Percentiles rank a stretch among this genome's conserved stretches.
Evolutionary conservation across 2,888 invertebrate genomes (phyloP).

Genomic region (Habrosyne pyritoides): DNA sequence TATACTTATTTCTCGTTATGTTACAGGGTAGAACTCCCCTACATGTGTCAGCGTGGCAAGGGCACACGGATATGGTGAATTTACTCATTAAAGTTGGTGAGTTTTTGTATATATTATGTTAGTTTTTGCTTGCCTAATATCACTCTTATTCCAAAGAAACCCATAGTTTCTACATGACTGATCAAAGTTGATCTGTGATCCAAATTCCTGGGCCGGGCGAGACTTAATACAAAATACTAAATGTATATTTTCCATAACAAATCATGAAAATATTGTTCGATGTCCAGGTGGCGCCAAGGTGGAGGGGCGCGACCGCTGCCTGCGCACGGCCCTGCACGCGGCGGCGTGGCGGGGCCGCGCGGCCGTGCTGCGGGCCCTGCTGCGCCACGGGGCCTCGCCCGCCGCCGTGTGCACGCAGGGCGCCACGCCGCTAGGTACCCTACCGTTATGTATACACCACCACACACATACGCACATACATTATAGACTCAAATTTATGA

Average conservation of each 20-base stretch:
- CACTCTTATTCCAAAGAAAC: too few species aligned
- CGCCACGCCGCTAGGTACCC: constrained; percentile 92
- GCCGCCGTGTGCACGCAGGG: constrained; percentile 98
- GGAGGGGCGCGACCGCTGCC: constrained; percentile 94
- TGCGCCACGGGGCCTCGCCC: constrained; percentile 91
- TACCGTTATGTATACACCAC: too few species aligned
- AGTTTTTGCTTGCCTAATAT: too few species aligned
- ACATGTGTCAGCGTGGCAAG: constrained; percentile 97
- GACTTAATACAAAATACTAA: too few species aligned
- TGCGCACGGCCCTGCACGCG: constrained; percentile 95
- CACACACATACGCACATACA: too few species aligned
- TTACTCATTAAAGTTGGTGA: constrained; percentile 88
- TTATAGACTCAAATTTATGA: too few species aligned
- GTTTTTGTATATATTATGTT: too few species aligned
- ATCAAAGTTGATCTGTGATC: too few species aligned
- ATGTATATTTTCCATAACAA: too few species aligned
- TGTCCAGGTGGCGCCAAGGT: constrained; percentile 90
- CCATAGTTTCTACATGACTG: too few species aligned
- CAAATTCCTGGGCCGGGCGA: too few species aligned
- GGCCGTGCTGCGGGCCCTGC: constrained; percentile 90
- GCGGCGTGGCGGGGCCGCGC: constrained; percentile 98
- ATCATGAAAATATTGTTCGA: neutral
- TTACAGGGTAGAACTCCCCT: constrained; percentile 92
- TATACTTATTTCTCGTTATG: neutral
- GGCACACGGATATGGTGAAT: constrained; percentile 96